Base-by-base conservation (phyloP, 2,113 vertebrate genomes). In the Hippocampus comes region DNA sequence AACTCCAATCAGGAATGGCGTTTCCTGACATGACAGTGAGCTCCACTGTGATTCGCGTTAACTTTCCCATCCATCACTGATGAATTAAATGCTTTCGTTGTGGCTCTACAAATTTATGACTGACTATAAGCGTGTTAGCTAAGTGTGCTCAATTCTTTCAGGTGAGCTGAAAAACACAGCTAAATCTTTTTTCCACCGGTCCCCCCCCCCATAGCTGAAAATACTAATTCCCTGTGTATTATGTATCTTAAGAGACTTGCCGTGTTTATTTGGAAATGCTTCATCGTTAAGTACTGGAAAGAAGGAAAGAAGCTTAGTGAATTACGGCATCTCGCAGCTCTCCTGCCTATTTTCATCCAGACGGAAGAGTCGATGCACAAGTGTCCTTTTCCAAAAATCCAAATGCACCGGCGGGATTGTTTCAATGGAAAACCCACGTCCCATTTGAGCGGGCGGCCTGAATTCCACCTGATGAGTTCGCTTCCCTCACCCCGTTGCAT, bases 241-340 rank as follows among this genome's bases (percentile, higher is more conserved):
- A 48, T 25, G n/a, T 17, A 66, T 43, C 38, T 48, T 48, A 48
- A 27, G 41, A n/a, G 42, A 66, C 23, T 66, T 66, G 43, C 64
- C 15, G 12, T 43, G 64, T 48, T 66, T 48, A 66, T 49, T 66
- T 25, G 42, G 6, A 7, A 34, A 66, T 27, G 23, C 64, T 66
- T 66, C 23, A 25, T 46, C 48, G 48, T 66, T 66, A 66, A 43
- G 23, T 23, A n/a, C 63, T 43, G 41, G n/a, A 66, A 66, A 66
- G 64, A 7, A n/a, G 41, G n/a, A 66, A 66, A 66, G 64, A 7
- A n/a, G n/a, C 43, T 66, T 66, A 66, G 42, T 17, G 23, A 66
- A 66, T 27, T 17, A 46, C 38, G 23, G 41, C 11, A 59, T 27
- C 9, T 59, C 56, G 6, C 14, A 23, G n/a, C 63, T 43, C 38